Percentiles rank a stretch among this genome's conserved stretches.
Conservation (phyloP, 2,888 invertebrate species). For the Tenthredo mesomela region DNA sequence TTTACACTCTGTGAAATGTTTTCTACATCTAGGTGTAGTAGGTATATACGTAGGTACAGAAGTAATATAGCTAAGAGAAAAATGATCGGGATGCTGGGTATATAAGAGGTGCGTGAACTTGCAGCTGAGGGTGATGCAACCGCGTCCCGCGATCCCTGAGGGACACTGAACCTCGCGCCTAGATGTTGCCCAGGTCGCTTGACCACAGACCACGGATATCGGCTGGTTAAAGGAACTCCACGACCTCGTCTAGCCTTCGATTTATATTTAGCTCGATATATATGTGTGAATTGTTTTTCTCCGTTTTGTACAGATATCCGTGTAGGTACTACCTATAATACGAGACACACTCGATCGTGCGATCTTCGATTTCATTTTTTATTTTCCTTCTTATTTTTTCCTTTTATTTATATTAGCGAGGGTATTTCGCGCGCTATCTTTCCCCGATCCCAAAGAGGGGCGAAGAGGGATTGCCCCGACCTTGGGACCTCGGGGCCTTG, state of each 20-base stretch:
- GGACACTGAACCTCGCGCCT: slow-evolving; percentile 44
- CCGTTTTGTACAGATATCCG: background rate
- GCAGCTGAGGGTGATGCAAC: slow-evolving; percentile 50
- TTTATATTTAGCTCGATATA: slow-evolving; percentile 20
- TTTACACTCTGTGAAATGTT: too few species aligned
- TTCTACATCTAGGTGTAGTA: background rate
- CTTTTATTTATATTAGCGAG: background rate
- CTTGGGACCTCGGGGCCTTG: slow-evolving; percentile 56
- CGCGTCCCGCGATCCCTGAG: slow-evolving; percentile 31
- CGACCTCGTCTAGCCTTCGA: slow-evolving; percentile 35
- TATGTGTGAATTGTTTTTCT: background rate
- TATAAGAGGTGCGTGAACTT: slow-evolving; percentile 53
- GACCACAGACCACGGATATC: slow-evolving; percentile 54
- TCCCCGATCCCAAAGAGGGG: slow-evolving; percentile 51
- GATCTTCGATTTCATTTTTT: background rate
- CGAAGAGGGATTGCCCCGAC: slow-evolving; percentile 63
- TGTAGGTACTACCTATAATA: background rate
- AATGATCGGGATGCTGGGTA: background rate
- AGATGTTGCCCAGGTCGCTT: slow-evolving; percentile 23
- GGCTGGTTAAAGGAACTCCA: slow-evolving; percentile 1
- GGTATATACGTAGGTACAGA: background rate
- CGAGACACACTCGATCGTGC: background rate
- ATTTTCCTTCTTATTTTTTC: background rate
- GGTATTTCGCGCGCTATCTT: slow-evolving; percentile 41
- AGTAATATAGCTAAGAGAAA: background rate